phyloP scores from a whole-genome alignment of 2,888 invertebrate genomes.

The Heliothis peltigera region DNA sequence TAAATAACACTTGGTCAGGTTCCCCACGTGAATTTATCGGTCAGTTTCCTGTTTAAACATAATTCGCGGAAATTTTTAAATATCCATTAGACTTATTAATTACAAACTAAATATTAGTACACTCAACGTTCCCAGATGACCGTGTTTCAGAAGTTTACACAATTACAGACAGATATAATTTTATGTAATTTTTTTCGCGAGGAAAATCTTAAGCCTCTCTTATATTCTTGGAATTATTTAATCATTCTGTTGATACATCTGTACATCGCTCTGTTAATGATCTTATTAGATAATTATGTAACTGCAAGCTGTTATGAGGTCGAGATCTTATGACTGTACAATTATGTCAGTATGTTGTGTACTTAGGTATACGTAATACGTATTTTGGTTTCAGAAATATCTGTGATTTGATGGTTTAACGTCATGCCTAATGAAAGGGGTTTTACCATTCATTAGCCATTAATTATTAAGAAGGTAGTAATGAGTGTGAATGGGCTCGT shows the following conservation, averaged over 20 bases:
- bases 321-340: constrained; percentile 8
- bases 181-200: constrained; percentile 30
- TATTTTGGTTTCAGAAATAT: not conserved
- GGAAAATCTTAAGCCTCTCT: constrained; percentile 9
- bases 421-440: constrained; percentile 20
- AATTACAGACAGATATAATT: constrained; percentile 34
- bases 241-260: constrained; percentile 42
- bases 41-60: constrained; percentile 36
- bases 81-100: constrained; percentile 26
- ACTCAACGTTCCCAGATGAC: constrained; percentile 31
- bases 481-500: constrained; percentile 2
- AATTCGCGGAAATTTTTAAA: constrained; percentile 41
- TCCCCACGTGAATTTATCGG: constrained; percentile 7
- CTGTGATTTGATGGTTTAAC: not conserved
- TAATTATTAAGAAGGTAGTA: constrained; percentile 21
- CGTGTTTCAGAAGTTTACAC: constrained; percentile 48
- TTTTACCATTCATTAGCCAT: constrained; percentile 31
- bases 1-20: no score
- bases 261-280: not conserved
- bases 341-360: not conserved
- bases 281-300: constrained; percentile 25
- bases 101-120: constrained; percentile 48
- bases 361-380: not conserved
- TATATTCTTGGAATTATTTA: constrained; percentile 30
- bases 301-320: not conserved